phyloP scores from a whole-genome alignment of 2,888 invertebrate genomes.

The Chloromyia formosa region DNA sequence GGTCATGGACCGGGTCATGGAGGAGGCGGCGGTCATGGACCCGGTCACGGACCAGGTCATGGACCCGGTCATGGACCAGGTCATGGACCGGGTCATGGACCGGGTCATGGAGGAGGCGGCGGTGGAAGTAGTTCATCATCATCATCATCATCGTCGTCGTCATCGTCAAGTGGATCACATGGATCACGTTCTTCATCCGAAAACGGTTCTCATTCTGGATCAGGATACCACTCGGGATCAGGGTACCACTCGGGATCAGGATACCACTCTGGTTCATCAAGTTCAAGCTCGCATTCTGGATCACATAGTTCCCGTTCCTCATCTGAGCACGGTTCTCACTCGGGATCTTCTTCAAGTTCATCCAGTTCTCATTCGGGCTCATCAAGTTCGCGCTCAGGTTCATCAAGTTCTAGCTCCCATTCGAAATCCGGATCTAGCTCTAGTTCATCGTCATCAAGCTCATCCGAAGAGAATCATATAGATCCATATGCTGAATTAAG shows the following conservation, averaged over 20 bases:
- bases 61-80: neutral
- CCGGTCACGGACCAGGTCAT: neutral
- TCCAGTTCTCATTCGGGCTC: neutral
- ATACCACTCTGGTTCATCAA: neutral
- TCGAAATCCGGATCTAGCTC: constrained; percentile 12
- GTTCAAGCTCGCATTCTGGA: neutral
- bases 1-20: neutral
- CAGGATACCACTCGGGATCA: neutral
- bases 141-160: too few relatives aligned
- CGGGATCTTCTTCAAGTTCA: neutral
- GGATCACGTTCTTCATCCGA: neutral
- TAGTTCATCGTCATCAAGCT: constrained; percentile 14
- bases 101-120: neutral
- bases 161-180: neutral
- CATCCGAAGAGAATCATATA: neutral
- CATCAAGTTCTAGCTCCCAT: neutral
- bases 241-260: neutral
- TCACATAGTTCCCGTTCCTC: neutral
- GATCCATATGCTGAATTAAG: neutral
- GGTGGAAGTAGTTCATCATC: neutral
- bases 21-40: neutral
- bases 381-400: neutral
- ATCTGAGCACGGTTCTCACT: neutral
- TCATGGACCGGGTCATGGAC: neutral
- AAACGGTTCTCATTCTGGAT: neutral